Base-by-base conservation (phyloP, 2,888 invertebrate genomes). In the Leptinotarsa haldemani region DNA sequence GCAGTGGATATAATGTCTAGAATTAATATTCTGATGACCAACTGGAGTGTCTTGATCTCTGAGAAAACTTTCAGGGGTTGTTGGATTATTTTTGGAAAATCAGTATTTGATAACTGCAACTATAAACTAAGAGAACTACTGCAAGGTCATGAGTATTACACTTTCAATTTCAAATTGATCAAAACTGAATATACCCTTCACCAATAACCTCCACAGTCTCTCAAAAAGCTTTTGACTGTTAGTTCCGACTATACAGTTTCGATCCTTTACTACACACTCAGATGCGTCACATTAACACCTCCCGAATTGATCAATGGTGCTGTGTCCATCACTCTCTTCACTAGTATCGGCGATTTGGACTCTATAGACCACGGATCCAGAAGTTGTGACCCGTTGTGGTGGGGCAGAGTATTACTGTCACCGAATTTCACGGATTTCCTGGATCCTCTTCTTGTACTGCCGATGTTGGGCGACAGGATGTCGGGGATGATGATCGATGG, bases 401-500 rank as follows among this genome's bases (percentile, higher is more conserved):
- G 81, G 13, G 81, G 63, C 50, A 74, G 52, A 15, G 66, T 68
- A 16, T 71, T 71, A 22, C 66, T 71, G 79, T 92, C 93, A 0
- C 92, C 92, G 82, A 93, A 94, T 83, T 93, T 93, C 0, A 93
- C 93, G 80, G 93, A 93, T 80, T 93, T 93, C 83, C 92, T 90
- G 88, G 87, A 22, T 88, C 88, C 63, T 77, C 90, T 88, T 78
- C 90, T 88, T 66, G 73, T 71, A 64, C 80, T 70, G 66, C 67
- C 75, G 83, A 87, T 22, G 88, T 87, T 82, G 86, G 90, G 77
- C 18, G 80, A 80, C 1, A 79, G 73, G 20, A 78, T 74, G 56
- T 79, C 79, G 16, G 77, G 78, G 52, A 77, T 70, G 40, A 76
- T 73, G 48, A 88, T 87, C 25, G 89, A 88, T 87, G 22, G 89